These are phyloP conservation scores for Neopipo cinnamomea DNA, from an alignment of 2,113 vertebrate genomes.

Conservation along the genomic window DNA sequence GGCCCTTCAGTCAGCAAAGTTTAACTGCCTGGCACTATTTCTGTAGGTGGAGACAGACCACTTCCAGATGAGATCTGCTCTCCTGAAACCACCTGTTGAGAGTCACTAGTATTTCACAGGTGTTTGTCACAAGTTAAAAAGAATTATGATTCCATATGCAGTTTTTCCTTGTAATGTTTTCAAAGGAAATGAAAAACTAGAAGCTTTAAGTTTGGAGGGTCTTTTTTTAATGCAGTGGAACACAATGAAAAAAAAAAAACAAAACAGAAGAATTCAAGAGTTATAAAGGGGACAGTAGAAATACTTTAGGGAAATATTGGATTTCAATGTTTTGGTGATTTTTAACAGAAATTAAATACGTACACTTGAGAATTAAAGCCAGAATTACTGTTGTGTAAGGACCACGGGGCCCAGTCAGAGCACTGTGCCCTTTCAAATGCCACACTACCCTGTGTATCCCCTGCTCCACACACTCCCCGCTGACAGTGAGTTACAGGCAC, in stretches of 20 bases:
- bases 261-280: background rate
- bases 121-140: background rate
- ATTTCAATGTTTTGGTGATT: background rate
- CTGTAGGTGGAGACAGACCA: background rate
- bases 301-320: background rate
- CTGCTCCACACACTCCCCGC: background rate
- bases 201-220: background rate
- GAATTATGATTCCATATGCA: background rate
- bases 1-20: background rate
- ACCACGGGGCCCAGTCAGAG: background rate
- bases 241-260: background rate
- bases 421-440: background rate
- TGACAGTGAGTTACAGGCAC: background rate
- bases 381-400: background rate
- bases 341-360: background rate
- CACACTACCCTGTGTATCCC: rapidly evolving
- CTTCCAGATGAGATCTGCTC: background rate
- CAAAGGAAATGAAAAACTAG: background rate
- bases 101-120: background rate
- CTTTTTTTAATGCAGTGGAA: background rate
- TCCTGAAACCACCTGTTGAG: background rate
- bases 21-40: background rate
- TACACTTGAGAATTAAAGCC: background rate
- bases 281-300: background rate
- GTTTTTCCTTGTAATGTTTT: background rate